Percentiles rank a stretch among this genome's conserved stretches.
These are phyloP conservation scores for Rhingia rostrata DNA, from an alignment of 2,888 invertebrate species.

Conservation along the genomic window DNA sequence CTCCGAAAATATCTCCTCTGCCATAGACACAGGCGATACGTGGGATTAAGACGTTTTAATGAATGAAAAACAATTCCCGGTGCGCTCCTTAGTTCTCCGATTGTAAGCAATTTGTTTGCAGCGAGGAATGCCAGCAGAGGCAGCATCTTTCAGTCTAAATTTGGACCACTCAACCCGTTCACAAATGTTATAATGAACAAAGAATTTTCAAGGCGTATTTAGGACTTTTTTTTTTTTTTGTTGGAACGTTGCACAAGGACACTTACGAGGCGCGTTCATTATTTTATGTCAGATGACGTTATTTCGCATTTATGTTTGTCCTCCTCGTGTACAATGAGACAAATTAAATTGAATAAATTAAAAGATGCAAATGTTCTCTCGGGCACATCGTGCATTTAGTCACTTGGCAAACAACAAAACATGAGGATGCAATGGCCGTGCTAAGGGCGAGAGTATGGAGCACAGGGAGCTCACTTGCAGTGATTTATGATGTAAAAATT, in stretches of 20 bases:
- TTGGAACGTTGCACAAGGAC: slow-evolving; percentile 46
- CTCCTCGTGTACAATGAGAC: slow-evolving; percentile 66
- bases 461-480: slow-evolving; percentile 9
- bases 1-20: slow-evolving; percentile 47
- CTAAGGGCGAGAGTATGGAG: not conserved
- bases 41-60: slow-evolving; percentile 72
- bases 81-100: slow-evolving; percentile 73
- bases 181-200: slow-evolving; percentile 62
- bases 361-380: slow-evolving; percentile 62
- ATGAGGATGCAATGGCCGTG: slow-evolving; percentile 4
- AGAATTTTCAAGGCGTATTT: slow-evolving; percentile 44
- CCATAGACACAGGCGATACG: slow-evolving; percentile 38
- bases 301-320: slow-evolving; percentile 50
- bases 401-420: slow-evolving; percentile 46
- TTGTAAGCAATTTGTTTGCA: slow-evolving; percentile 78
- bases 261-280: slow-evolving; percentile 65
- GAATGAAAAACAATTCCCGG: slow-evolving; percentile 73
- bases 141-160: slow-evolving; percentile 63
- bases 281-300: slow-evolving; percentile 72
- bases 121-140: slow-evolving; percentile 45
- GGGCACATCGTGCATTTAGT: slow-evolving; percentile 53
- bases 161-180: slow-evolving; percentile 59
- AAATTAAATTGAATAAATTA: slow-evolving; percentile 75
- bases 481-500: slow-evolving; percentile 71
- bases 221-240: slow-evolving; percentile 32